A percentile compares a stretch with the other conserved stretches of the same genome.
phyloP scores from a whole-genome alignment of 2,888 invertebrate genomes.

The Trachelus iudaicus region DNA sequence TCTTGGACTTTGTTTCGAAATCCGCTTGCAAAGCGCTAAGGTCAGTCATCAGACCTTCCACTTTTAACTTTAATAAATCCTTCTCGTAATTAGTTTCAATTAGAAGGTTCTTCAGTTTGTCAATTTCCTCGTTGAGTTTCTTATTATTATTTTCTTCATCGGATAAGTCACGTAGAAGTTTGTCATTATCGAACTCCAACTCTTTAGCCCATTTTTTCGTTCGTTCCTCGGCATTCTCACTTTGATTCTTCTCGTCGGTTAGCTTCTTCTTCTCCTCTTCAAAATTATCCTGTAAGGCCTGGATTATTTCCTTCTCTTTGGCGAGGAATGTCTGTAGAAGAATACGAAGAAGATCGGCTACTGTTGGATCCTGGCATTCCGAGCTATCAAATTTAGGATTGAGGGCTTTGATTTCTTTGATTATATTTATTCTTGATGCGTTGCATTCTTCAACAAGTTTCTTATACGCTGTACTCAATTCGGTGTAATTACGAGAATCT shows the following conservation, averaged over 20 bases:
- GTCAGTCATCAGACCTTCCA: constrained; percentile 45
- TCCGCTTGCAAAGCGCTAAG: constrained; percentile 43
- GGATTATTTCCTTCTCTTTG: constrained; percentile 53
- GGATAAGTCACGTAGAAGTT: constrained; percentile 45
- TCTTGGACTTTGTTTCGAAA: constrained; percentile 36
- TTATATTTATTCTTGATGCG: constrained; percentile 31
- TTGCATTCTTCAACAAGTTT: constrained; percentile 46
- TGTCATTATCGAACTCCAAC: constrained; percentile 55
- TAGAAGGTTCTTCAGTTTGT: constrained; percentile 39
- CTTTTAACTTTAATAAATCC: constrained; percentile 42
- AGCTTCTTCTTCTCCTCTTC: constrained; percentile 39
- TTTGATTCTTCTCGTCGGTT: constrained; percentile 47
- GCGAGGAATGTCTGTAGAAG: constrained; percentile 49
- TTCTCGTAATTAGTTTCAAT: constrained; percentile 49
- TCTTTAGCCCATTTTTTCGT: constrained; percentile 46
- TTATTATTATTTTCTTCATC: constrained; percentile 35
- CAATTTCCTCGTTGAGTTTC: constrained; percentile 30
- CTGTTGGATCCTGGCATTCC: constrained; percentile 21
- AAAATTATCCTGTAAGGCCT: constrained; percentile 36
- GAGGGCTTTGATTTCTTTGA: constrained; percentile 49
- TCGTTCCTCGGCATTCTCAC: constrained; percentile 47
- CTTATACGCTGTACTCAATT: constrained; percentile 20
- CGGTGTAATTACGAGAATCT: neutral
- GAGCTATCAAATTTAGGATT: constrained; percentile 25
- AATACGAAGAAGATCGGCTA: constrained; percentile 43